Conservation (phyloP, 2,797 vertebrate species). For the Limnodromus scolopaceus region DNA sequence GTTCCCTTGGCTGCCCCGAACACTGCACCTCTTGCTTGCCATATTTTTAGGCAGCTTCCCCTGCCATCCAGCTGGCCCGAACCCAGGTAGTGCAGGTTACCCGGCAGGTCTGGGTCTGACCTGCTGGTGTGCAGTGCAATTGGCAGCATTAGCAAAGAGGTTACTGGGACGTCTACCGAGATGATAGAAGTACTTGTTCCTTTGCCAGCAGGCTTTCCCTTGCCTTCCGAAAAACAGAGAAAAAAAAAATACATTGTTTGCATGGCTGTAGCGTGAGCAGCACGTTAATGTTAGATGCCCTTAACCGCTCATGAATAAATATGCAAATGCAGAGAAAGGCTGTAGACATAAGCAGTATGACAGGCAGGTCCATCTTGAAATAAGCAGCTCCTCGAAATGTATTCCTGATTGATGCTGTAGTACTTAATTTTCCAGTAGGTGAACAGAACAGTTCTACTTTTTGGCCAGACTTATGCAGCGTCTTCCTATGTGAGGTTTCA, state of each 20-base stretch:
- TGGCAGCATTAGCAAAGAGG: neutral
- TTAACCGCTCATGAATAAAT: neutral
- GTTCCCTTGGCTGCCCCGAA: fast-evolving
- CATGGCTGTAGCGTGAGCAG: neutral
- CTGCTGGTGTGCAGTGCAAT: neutral
- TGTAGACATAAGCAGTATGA: neutral
- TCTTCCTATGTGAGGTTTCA: neutral
- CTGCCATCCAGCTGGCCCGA: neutral
- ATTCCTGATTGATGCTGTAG: neutral
- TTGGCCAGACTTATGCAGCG: neutral
- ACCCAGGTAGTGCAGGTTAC: neutral
- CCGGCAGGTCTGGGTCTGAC: neutral
- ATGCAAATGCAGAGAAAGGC: neutral
- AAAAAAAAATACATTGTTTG: neutral
- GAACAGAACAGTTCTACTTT: neutral
- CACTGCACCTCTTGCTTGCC: neutral
- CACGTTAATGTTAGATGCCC: neutral
- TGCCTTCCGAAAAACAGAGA: neutral
- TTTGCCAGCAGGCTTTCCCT: neutral
- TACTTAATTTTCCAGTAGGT: neutral
- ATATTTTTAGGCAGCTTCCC: neutral
- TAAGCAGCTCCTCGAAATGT: neutral
- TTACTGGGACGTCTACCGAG: neutral
- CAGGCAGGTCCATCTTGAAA: neutral
- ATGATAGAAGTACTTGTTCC: neutral